Percentiles rank a stretch among this genome's conserved stretches.
Evolutionary conservation across 2,888 invertebrate genomes (phyloP).

Genomic region (Meiosimyza platycephala): DNA sequence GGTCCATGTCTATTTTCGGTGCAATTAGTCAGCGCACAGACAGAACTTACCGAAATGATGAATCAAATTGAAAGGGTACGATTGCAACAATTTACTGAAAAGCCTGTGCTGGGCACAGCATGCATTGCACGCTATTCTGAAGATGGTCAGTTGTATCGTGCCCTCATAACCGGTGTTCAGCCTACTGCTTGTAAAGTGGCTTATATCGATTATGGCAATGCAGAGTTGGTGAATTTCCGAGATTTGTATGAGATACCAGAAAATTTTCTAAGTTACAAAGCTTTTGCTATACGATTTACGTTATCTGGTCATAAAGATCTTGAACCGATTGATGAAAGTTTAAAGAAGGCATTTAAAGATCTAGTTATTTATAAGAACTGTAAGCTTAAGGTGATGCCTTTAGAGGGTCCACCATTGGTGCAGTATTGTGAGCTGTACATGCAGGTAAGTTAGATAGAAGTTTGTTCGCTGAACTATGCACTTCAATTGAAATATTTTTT

Average conservation of each 20-base stretch:
- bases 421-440: slow-evolving; percentile 81
- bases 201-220: slow-evolving; percentile 85
- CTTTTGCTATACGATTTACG: slow-evolving; percentile 81
- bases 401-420: slow-evolving; percentile 78
- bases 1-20: slow-evolving; percentile 83
- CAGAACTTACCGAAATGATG: slow-evolving; percentile 77
- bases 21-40: slow-evolving; percentile 74
- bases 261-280: slow-evolving; percentile 77
- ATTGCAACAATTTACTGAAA: slow-evolving; percentile 73
- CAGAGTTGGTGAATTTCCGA: slow-evolving; percentile 77
- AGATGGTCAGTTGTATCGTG: slow-evolving; percentile 78
- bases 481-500: not conserved
- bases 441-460: slow-evolving; percentile 68
- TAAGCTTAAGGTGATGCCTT: slow-evolving; percentile 74
- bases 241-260: slow-evolving; percentile 82
- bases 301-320: slow-evolving; percentile 77
- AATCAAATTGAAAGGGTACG: slow-evolving; percentile 75
- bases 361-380: slow-evolving; percentile 75
- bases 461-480: slow-evolving; percentile 69
- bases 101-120: slow-evolving; percentile 80
- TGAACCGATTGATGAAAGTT: slow-evolving; percentile 69
- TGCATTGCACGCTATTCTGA: slow-evolving; percentile 80
- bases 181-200: slow-evolving; percentile 80
- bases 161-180: slow-evolving; percentile 79
- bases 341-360: slow-evolving; percentile 79